Conservation (phyloP, 2,888 invertebrate species). For the Leptinotarsa rubiginosa region DNA sequence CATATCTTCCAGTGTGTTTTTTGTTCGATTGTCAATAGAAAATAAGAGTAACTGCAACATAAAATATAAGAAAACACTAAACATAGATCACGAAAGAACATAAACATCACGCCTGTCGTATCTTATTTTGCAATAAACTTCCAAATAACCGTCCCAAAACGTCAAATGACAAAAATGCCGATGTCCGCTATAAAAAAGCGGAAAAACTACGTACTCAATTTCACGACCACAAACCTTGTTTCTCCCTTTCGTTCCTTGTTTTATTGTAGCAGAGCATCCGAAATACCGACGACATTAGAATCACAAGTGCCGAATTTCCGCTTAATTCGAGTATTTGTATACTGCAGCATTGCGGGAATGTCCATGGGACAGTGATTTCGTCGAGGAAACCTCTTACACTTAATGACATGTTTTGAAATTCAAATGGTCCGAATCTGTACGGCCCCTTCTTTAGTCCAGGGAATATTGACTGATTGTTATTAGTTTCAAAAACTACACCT, state of each 20-base stretch:
- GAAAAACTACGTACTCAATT: not conserved
- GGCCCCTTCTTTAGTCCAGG: not conserved
- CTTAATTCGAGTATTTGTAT: constrained; percentile 59
- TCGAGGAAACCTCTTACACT: constrained; percentile 61
- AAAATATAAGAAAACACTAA: not conserved
- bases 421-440: constrained; percentile 54
- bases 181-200: not conserved
- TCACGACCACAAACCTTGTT: not conserved
- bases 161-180: not conserved
- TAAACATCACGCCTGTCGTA: not conserved
- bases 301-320: constrained; percentile 16
- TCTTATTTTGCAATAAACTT: not conserved
- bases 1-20: no score
- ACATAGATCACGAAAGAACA: not conserved
- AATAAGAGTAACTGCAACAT: no score
- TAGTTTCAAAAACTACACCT: no score
- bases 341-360: constrained; percentile 35
- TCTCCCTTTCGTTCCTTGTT: constrained; percentile 1
- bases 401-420: constrained; percentile 66
- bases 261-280: not conserved
- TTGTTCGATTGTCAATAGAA: no score
- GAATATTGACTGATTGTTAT: not conserved
- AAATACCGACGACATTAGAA: constrained; percentile 6
- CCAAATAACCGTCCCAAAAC: not conserved
- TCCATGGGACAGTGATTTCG: constrained; percentile 44